A percentile compares a stretch with the other conserved stretches of the same genome.
phyloP scores from a whole-genome alignment of 2,113 vertebrate species.

The Felis chaus region DNA sequence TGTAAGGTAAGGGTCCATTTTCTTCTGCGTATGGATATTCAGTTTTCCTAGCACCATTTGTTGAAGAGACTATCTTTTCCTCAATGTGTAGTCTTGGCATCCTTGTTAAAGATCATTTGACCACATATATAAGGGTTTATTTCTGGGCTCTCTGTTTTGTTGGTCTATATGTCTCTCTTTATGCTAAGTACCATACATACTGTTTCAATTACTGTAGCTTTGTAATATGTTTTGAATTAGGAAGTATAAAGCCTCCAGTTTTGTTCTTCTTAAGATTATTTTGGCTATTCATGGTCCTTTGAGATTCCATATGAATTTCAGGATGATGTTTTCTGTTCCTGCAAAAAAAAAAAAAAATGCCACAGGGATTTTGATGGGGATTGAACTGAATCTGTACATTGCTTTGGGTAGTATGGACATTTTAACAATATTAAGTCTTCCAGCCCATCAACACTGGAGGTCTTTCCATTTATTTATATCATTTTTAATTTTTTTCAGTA shows the following conservation, averaged over 20 bases:
- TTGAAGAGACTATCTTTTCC: neutral
- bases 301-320: neutral
- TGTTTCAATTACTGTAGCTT: neutral
- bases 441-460: neutral
- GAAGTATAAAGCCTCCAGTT: neutral
- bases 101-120: neutral
- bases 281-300: neutral
- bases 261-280: neutral
- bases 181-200: neutral
- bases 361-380: neutral
- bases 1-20: neutral
- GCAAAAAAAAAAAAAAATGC: neutral
- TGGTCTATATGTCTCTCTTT: neutral
- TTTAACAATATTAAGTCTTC: neutral
- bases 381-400: neutral
- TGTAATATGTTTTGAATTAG: slow-evolving; percentile 16
- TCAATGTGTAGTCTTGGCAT: neutral
- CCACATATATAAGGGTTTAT: neutral
- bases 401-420: neutral
- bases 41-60: neutral
- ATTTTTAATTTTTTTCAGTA: slow-evolving; percentile 28
- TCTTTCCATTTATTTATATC: neutral
- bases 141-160: neutral
- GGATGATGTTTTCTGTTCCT: slow-evolving; percentile 17
- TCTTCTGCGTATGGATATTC: neutral